Evolutionary conservation across 2,113 vertebrate genomes (phyloP), one percentile per base, ranked within the genome.

Genomic region (Gopherus evgoodei): DNA sequence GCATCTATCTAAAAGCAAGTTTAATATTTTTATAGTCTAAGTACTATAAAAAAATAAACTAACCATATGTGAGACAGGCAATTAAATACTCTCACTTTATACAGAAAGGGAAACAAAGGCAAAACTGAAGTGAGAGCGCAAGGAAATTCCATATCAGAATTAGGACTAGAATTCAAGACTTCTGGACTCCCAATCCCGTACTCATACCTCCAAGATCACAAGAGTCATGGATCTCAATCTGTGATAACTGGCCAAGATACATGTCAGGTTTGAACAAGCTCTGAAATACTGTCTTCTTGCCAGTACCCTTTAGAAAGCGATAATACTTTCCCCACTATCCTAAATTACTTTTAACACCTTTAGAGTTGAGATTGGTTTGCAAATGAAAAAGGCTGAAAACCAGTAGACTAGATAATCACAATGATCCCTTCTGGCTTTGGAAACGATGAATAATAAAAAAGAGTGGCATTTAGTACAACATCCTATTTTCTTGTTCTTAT

Each of bases 361-460:
- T 8, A 85, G 31, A 29, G 16, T 19, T 50, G 10, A 90, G 81
- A 12, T 1, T 0, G 0, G 76, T 22, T 38, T n/a, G 19, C 65
- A 38, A n/a, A 21, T 5, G 31, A 62, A 62, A 62, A 38, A 38
- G 35, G 19, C 38, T 72, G 5, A 72, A 72, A 72, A 38, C 31
- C 31, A 69, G 7, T n/a, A 17, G 31, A n/a, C 16, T 69, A 69
- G 17, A n/a, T 19, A 31, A 69, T 19, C 14, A 69, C 62, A n/a
- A 69, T n/a, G 35, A 69, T 69, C 62, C 31, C 16, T n/a, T 69
- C 35, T 69, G 62, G 35, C 35, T 35, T 69, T 69, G 35, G 62
- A 69, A 35, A n/a, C 35, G 19, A 35, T 69, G 62, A 62, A 62
- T 35, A 72, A 72, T 21, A 72, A 72, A 38, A 72, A 38, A 72